Evolutionary conservation across 2,888 invertebrate species (phyloP).

Genomic region (Siphlonurus alternatus): DNA sequence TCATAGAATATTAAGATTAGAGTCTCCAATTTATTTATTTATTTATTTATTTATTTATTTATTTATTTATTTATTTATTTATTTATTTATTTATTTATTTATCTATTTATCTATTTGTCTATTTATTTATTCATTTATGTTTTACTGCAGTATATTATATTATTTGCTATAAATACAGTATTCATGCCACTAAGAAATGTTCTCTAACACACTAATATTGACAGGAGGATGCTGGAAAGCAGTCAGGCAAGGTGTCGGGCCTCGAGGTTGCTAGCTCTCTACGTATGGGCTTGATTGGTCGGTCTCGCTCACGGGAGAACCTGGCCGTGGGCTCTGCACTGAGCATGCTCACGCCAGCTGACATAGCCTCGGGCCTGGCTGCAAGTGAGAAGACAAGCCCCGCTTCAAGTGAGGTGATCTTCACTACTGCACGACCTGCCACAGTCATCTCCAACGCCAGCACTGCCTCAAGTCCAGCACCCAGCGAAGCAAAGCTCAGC

Average conservation of each 20-base stretch:
- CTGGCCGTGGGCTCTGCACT: slow-evolving; percentile 9
- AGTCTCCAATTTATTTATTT: too few species aligned
- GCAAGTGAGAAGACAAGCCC: background rate
- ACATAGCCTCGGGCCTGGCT: slow-evolving; percentile 2
- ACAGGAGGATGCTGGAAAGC: background rate
- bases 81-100: too few species aligned
- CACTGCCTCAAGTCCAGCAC: slow-evolving; percentile 30
- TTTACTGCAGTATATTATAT: too few species aligned
- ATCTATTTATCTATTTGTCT: too few species aligned
- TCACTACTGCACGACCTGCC: slow-evolving; percentile 45
- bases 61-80: too few species aligned
- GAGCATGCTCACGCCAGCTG: slow-evolving; percentile 6
- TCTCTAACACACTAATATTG: too few species aligned
- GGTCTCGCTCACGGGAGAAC: slow-evolving; percentile 10
- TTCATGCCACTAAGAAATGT: too few species aligned
- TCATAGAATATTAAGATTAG: too few species aligned
- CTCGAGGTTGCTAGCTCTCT: slow-evolving; percentile 3
- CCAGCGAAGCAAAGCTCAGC: slow-evolving; percentile 35
- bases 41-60: too few species aligned
- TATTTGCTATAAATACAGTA: too few species aligned
- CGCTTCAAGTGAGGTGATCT: slow-evolving; percentile 34
- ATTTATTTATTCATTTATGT: too few species aligned
- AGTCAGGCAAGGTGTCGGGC: background rate
- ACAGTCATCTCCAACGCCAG: slow-evolving; percentile 47
- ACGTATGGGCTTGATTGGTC: background rate